These are phyloP conservation scores for Capitulum mitella DNA, from an alignment of 2,888 invertebrate species.

Conservation along the genomic window DNA sequence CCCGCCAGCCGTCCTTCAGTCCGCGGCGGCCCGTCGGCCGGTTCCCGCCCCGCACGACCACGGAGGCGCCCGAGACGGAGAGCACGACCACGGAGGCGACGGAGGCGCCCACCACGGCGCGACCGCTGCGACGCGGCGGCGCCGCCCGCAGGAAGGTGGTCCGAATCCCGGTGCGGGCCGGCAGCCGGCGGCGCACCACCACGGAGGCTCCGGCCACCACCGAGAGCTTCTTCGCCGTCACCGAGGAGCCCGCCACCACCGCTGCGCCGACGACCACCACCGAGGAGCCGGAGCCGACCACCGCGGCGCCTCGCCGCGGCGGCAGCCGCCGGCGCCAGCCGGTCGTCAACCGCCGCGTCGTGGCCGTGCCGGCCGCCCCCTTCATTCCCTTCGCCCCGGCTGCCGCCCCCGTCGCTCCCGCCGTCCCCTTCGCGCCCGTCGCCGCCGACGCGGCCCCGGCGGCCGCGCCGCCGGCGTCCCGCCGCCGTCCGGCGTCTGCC, in stretches of 20 bases:
- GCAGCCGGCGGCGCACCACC: not conserved
- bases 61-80: too few species aligned
- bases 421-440: not conserved
- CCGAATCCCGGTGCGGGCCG: not conserved
- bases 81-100: not conserved
- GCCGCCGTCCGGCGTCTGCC: not conserved
- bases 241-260: too few species aligned
- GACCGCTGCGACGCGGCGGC: not conserved
- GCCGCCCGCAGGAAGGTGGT: not conserved
- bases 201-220: not conserved
- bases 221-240: too few species aligned
- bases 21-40: not conserved
- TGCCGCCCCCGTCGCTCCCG: not conserved
- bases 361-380: not conserved
- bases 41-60: too few species aligned
- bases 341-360: too few species aligned
- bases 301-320: not conserved
- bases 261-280: not conserved
- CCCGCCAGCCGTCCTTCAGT: not conserved
- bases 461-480: not conserved
- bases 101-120: not conserved
- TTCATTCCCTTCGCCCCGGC: not conserved
- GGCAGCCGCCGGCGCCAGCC: too few species aligned
- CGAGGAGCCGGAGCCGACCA: not conserved
- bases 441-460: not conserved